Conservation (phyloP, 2,797 vertebrate genomes). For the Dendrocincla fuliginosa region DNA sequence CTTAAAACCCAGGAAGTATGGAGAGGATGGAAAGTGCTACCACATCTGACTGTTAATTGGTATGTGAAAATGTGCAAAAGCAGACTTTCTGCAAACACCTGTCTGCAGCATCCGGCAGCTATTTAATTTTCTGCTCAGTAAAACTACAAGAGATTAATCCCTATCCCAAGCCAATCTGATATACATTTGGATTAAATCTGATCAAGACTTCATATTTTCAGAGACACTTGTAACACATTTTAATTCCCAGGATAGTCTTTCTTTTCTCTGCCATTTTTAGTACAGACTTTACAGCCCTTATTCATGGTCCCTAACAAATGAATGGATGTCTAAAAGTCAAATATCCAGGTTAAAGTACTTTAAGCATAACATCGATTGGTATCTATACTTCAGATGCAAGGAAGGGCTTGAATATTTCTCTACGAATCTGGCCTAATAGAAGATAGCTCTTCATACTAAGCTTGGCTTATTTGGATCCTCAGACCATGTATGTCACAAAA, state of each 20-base stretch:
- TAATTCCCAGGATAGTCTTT: not conserved
- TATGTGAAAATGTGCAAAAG: constrained; percentile 1
- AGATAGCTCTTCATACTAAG: not conserved
- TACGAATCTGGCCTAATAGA: not conserved
- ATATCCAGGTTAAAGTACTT: not conserved
- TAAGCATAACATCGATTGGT: fast-evolving
- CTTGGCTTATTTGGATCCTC: not conserved
- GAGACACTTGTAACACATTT: not conserved
- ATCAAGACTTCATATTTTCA: not conserved
- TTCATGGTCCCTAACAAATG: not conserved
- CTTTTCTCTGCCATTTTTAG: not conserved
- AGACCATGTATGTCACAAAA: not conserved
- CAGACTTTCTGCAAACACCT: constrained; percentile 32
- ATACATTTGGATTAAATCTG: not conserved
- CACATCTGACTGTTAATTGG: constrained; percentile 17
- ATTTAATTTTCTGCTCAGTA: constrained; percentile 7
- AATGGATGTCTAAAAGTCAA: not conserved
- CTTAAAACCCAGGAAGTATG: not conserved
- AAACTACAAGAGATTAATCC: constrained; percentile 16
- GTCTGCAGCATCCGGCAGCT: not conserved
- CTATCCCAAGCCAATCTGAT: not conserved
- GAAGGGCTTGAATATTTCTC: not conserved
- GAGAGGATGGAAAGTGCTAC: not conserved
- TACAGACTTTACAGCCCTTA: not conserved
- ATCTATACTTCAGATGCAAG: not conserved